Evolutionary conservation across 2,113 vertebrate species (phyloP).

Genomic region (Alectura lathami): DNA sequence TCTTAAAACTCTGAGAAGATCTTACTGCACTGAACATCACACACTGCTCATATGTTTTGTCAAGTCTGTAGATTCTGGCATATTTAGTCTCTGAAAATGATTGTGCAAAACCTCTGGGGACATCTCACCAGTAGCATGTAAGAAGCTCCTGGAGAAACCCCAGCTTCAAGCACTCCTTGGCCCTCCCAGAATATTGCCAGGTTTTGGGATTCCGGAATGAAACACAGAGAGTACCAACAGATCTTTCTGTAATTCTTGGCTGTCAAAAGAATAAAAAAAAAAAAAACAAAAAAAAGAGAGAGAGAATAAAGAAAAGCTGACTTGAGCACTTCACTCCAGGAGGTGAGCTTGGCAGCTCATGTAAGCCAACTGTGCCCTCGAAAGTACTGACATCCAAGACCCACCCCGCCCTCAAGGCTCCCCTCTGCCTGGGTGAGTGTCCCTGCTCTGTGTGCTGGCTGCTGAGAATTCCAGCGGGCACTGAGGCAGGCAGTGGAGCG

Average conservation of each 20-base stretch:
- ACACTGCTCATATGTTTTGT: not conserved
- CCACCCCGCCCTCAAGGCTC: not conserved
- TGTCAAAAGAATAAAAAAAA: not conserved
- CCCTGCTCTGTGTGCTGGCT: not conserved
- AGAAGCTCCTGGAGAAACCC: not conserved
- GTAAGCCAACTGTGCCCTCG: not conserved
- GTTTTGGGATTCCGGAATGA: not conserved
- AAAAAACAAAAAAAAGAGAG: not conserved
- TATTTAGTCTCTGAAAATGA: rapidly evolving
- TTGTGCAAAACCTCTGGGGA: not conserved
- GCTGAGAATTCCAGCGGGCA: not conserved
- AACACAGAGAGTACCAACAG: not conserved
- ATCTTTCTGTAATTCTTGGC: not conserved
- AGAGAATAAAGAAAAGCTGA: not conserved
- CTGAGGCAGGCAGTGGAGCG: not conserved
- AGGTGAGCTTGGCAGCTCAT: not conserved
- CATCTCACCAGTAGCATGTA: not conserved
- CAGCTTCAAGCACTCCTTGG: not conserved
- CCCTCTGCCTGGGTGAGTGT: not conserved
- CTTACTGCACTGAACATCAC: not conserved
- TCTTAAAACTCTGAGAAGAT: not conserved
- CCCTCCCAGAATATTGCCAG: not conserved
- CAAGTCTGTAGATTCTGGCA: not conserved
- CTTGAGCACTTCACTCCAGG: not conserved
- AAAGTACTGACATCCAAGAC: not conserved